phyloP scores from a whole-genome alignment of 1,140 invertebrate genomes.

The Pararge aegeria region DNA sequence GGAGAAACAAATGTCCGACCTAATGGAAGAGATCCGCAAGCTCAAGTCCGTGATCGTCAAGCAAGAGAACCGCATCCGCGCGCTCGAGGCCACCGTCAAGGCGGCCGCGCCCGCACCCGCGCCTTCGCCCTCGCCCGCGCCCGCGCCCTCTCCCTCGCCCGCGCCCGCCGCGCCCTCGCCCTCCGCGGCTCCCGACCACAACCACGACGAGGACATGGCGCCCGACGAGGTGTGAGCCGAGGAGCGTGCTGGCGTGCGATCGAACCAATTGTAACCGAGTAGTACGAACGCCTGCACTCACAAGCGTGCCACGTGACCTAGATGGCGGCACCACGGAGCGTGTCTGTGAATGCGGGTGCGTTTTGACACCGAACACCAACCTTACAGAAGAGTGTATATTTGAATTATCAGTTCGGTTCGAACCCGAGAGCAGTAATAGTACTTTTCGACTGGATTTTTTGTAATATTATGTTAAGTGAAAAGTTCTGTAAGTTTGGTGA shows the following conservation, averaged over 20 bases:
- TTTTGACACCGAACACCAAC: no score
- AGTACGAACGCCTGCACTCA: no score
- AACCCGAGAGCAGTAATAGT: no score
- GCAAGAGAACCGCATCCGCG: slow-evolving; percentile 91
- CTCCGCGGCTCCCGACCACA: slow-evolving; percentile 53
- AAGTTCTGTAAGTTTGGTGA: no score
- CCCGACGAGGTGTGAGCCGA: slow-evolving; percentile 74
- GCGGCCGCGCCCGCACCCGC: slow-evolving; percentile 28
- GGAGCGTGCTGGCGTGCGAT: neutral
- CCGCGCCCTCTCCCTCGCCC: slow-evolving; percentile 27
- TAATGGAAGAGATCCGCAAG: slow-evolving; percentile 89
- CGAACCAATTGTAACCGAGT: neutral
- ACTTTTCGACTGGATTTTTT: no score
- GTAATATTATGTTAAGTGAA: no score
- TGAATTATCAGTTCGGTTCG: no score
- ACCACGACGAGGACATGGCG: slow-evolving; percentile 62
- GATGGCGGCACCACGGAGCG: no score
- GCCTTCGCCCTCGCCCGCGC: slow-evolving; percentile 22
- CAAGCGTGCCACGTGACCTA: no score
- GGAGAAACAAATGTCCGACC: slow-evolving; percentile 73
- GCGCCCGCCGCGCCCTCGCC: slow-evolving; percentile 30
- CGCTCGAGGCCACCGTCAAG: slow-evolving; percentile 76
- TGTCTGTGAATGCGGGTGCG: no score
- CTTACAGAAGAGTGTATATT: no score
- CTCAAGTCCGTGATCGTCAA: slow-evolving; percentile 96